Conservation (phyloP, 2,113 vertebrate genomes). For the Macrotis lagotis region DNA sequence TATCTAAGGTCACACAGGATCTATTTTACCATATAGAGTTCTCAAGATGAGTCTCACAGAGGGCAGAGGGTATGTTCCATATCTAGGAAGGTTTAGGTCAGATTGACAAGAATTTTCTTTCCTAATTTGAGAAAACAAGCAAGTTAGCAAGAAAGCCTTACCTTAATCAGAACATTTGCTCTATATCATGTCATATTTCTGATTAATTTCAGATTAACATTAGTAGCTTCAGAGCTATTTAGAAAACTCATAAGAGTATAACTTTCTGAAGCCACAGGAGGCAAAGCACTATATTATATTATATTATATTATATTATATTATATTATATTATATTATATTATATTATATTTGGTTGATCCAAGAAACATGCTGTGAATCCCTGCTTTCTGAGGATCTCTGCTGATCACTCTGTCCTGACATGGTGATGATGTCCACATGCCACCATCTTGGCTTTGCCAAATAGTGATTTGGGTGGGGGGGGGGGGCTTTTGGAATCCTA, state of each 20-base stretch:
- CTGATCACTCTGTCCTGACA: background rate
- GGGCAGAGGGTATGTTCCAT: slow-evolving; percentile 66
- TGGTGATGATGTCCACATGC: background rate
- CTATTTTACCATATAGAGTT: background rate
- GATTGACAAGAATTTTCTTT: slow-evolving; percentile 78
- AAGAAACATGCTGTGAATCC: slow-evolving; percentile 35
- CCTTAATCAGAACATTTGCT: slow-evolving; percentile 85
- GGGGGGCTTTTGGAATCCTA: background rate
- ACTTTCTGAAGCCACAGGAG: slow-evolving; percentile 61
- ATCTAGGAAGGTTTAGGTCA: slow-evolving; percentile 63
- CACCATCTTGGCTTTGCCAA: background rate
- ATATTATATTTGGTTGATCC: too few relatives aligned
- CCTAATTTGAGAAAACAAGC: slow-evolving; percentile 70
- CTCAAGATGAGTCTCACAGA: background rate
- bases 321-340: too few relatives aligned
- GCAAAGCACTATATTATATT: slow-evolving; percentile 41
- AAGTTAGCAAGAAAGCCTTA: slow-evolving; percentile 71
- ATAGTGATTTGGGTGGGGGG: background rate
- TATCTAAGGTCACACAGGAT: background rate
- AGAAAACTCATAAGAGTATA: slow-evolving; percentile 77
- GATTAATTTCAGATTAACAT: slow-evolving; percentile 84
- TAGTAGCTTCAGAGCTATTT: slow-evolving; percentile 76
- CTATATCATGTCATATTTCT: slow-evolving; percentile 85
- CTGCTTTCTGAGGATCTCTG: slow-evolving; percentile 2
- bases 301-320: too few relatives aligned